Percentiles rank a stretch among this genome's conserved stretches.
phyloP scores from a whole-genome alignment of 1,140 invertebrate species.

The Papilio xuthus region DNA sequence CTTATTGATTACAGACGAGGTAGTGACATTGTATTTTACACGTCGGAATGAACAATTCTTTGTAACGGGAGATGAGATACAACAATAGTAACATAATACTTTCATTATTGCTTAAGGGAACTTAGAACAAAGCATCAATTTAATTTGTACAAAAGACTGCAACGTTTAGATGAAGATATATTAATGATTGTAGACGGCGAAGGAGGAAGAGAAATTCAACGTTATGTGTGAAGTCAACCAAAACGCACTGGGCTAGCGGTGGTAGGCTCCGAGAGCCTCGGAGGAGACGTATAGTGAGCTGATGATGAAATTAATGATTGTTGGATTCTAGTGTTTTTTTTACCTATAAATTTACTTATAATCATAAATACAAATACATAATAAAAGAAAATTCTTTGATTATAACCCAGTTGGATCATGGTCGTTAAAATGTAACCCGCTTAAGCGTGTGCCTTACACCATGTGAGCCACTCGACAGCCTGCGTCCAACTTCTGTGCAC shows the following conservation, averaged over 20 bases:
- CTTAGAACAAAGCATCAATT: background rate
- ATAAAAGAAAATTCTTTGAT: too few species aligned
- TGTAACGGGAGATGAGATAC: background rate
- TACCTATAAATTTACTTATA: too few species aligned
- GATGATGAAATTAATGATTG: too few species aligned
- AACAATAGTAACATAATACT: background rate
- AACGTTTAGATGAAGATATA: too few species aligned
- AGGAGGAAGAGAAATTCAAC: too few species aligned
- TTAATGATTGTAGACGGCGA: too few species aligned
- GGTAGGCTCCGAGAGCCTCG: too few species aligned
- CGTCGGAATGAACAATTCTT: conserved; percentile 1
- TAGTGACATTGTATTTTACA: conserved; percentile 24
- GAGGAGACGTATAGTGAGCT: too few species aligned
- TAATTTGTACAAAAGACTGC: background rate
- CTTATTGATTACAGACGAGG: conserved; percentile 27
- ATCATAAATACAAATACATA: too few species aligned
- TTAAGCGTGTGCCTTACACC: background rate
- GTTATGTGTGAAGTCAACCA: too few species aligned
- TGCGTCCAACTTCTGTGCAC: conserved; percentile 19
- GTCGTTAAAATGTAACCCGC: background rate
- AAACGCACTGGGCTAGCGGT: too few species aligned
- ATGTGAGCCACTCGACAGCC: background rate
- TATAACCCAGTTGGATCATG: background rate
- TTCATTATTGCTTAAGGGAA: background rate
- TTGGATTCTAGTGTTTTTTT: too few species aligned